These are phyloP conservation scores for Melierax canorus DNA, from an alignment of 2,113 vertebrate species.

Conservation along the genomic window DNA sequence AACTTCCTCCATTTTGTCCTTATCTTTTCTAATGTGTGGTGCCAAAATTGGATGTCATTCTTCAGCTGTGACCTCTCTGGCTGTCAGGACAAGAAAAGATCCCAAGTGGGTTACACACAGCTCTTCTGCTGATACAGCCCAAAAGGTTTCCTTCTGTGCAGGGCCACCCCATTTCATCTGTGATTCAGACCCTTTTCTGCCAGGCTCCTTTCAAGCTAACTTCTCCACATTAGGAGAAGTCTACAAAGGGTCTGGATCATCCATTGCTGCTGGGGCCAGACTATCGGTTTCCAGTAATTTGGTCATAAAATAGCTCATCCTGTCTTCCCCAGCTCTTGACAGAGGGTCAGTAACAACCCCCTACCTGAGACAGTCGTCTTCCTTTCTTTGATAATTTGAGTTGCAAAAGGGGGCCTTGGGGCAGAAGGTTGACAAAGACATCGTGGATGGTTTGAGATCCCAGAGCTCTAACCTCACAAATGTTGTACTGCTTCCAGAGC, in stretches of 20 bases:
- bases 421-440: neutral
- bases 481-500: neutral
- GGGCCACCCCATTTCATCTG: neutral
- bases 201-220: neutral
- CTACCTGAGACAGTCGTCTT: neutral
- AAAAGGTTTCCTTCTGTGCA: neutral
- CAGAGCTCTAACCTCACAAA: neutral
- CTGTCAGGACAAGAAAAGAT: neutral
- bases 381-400: neutral
- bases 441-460: neutral
- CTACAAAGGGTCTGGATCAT: neutral
- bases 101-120: neutral
- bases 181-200: neutral
- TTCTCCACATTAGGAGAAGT: neutral
- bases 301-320: neutral
- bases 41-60: neutral
- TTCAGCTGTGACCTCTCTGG: neutral
- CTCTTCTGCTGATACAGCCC: neutral
- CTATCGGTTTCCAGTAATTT: neutral
- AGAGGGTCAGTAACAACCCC: neutral
- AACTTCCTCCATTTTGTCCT: neutral
- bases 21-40: neutral
- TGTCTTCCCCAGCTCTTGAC: neutral
- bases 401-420: neutral
- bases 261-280: neutral